Evolutionary conservation across 2,888 invertebrate genomes (phyloP).

Genomic region (Latrodectus hesperus): DNA sequence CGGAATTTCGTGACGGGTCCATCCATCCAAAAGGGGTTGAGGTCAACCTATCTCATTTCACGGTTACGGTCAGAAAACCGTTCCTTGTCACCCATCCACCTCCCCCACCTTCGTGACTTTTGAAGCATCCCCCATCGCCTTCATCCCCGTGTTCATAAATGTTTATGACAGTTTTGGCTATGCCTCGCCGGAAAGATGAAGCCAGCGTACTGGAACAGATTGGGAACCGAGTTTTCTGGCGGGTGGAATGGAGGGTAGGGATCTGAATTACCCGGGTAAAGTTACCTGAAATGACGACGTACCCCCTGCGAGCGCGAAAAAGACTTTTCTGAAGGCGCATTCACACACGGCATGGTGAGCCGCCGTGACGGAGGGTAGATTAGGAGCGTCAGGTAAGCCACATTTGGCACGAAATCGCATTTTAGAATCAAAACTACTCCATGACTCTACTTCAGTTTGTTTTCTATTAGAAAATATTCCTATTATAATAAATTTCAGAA

Average conservation of each 20-base stretch:
- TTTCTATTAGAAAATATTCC: no score
- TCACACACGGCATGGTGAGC: slow-evolving; percentile 44
- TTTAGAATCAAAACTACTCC: background rate
- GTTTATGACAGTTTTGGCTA: slow-evolving; percentile 69
- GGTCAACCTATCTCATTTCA: slow-evolving; percentile 70
- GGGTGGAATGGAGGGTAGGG: slow-evolving; percentile 14
- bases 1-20: slow-evolving; percentile 61
- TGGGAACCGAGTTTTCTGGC: slow-evolving; percentile 58
- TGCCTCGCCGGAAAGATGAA: slow-evolving; percentile 64
- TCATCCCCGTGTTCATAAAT: slow-evolving; percentile 67
- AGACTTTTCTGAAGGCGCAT: slow-evolving; percentile 53
- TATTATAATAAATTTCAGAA: no score
- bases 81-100: slow-evolving; percentile 1
- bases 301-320: slow-evolving; percentile 51
- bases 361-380: slow-evolving; percentile 57
- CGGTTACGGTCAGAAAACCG: slow-evolving; percentile 67
- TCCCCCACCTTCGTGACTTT: background rate
- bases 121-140: slow-evolving; percentile 15
- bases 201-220: slow-evolving; percentile 68
- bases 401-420: slow-evolving; percentile 38
- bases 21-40: slow-evolving; percentile 56
- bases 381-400: slow-evolving; percentile 21
- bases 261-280: slow-evolving; percentile 66
- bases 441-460: no score
- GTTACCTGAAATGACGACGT: slow-evolving; percentile 68